These are phyloP conservation scores for Cataglyphis altisquamis DNA, from an alignment of 2,888 invertebrate genomes.

Conservation along the genomic window DNA sequence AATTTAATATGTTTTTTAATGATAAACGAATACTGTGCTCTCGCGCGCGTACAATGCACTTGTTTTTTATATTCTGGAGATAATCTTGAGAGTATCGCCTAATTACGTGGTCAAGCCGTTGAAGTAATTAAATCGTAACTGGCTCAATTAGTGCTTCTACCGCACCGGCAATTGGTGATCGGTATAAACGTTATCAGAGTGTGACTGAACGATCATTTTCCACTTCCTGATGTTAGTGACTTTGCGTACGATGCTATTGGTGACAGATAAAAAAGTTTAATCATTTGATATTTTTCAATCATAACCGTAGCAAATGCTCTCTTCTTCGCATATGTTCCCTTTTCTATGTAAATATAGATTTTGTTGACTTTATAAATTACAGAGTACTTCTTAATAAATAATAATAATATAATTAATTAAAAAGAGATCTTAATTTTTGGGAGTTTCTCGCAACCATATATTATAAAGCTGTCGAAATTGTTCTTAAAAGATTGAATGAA, in stretches of 20 bases:
- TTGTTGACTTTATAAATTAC: background rate
- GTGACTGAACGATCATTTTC: slow-evolving; percentile 46
- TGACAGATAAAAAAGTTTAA: background rate
- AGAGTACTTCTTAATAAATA: background rate
- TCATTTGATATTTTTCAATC: background rate
- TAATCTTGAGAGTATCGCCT: slow-evolving; percentile 18
- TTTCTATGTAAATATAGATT: background rate
- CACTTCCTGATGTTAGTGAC: slow-evolving; percentile 29
- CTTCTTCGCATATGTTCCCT: background rate
- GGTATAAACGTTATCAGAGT: slow-evolving; percentile 51
- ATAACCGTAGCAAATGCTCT: background rate
- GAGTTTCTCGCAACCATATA: background rate
- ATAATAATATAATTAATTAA: background rate
- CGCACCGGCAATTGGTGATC: slow-evolving; percentile 27
- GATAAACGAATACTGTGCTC: background rate
- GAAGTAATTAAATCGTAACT: slow-evolving; percentile 37
- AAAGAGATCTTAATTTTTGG: background rate
- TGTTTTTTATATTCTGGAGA: background rate
- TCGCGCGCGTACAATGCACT: background rate
- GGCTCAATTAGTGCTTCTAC: slow-evolving; percentile 30
- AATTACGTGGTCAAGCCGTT: slow-evolving; percentile 13
- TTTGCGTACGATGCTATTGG: background rate
- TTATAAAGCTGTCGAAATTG: background rate
- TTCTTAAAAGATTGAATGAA: slow-evolving; percentile 1
- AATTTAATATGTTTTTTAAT: slow-evolving; percentile 10